A percentile compares a stretch with the other conserved stretches of the same genome.
Conservation (phyloP, 2,888 invertebrate genomes). For the Vanessa cardui region DNA sequence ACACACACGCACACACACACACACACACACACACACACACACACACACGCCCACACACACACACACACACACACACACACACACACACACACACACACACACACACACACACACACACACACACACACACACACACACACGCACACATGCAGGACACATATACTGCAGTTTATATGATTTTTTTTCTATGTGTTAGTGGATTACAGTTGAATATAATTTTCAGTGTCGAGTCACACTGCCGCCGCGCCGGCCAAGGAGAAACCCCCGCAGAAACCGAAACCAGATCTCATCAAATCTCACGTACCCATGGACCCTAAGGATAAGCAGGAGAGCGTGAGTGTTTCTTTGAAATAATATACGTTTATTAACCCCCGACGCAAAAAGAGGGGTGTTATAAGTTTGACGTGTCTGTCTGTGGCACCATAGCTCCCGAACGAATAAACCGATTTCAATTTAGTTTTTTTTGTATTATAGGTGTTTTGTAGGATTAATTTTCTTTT, state of each 20-base stretch:
- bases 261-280: constrained; percentile 61
- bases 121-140: no score
- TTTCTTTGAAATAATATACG: neutral
- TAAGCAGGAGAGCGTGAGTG: constrained; percentile 72
- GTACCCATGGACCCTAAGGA: constrained; percentile 65
- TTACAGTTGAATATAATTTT: constrained; percentile 2
- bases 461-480: no score
- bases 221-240: constrained; percentile 69
- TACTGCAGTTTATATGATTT: neutral
- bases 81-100: no score
- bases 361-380: no score
- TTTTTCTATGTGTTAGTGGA: neutral
- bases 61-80: neutral
- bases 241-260: constrained; percentile 50
- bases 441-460: no score
- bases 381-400: no score
- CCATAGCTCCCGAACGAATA: no score
- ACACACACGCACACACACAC: no score
- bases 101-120: neutral
- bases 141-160: no score
- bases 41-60: no score
- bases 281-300: constrained; percentile 73
- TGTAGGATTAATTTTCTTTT: no score
- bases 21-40: neutral
- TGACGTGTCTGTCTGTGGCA: no score